Conservation (phyloP, 2,888 invertebrate species). For the Taphrorychus bicolor region DNA sequence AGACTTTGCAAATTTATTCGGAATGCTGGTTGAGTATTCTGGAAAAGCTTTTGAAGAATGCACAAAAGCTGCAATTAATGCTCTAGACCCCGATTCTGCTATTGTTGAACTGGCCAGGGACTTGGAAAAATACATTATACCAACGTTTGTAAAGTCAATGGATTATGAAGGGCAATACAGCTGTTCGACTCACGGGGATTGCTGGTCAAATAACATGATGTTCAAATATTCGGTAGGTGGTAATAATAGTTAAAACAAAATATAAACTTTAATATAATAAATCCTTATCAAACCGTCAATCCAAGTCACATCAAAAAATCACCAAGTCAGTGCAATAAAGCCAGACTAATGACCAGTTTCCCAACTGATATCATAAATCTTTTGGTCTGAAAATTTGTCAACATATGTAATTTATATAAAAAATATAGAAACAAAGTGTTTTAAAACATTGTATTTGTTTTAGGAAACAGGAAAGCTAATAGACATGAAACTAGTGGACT, state of each 20-base stretch:
- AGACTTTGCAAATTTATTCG: not conserved
- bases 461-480: conserved; percentile 36
- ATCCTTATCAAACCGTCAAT: too few relatives aligned
- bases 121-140: conserved; percentile 6
- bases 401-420: too few relatives aligned
- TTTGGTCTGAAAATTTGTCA: too few relatives aligned
- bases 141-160: not conserved
- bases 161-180: conserved; percentile 21
- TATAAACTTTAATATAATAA: too few relatives aligned
- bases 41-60: not conserved
- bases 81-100: conserved; percentile 12
- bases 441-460: too few relatives aligned
- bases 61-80: not conserved
- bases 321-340: too few relatives aligned
- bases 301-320: too few relatives aligned
- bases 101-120: not conserved
- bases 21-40: not conserved
- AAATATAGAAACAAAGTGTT: too few relatives aligned
- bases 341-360: too few relatives aligned
- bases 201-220: conserved; percentile 38
- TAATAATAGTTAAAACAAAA: not conserved
- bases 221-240: conserved; percentile 43
- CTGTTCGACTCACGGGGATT: conserved; percentile 34
- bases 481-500: conserved; percentile 41
- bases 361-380: too few relatives aligned